Base-by-base conservation (phyloP, 2,113 vertebrate genomes). In the Cynocephalus volans region DNA sequence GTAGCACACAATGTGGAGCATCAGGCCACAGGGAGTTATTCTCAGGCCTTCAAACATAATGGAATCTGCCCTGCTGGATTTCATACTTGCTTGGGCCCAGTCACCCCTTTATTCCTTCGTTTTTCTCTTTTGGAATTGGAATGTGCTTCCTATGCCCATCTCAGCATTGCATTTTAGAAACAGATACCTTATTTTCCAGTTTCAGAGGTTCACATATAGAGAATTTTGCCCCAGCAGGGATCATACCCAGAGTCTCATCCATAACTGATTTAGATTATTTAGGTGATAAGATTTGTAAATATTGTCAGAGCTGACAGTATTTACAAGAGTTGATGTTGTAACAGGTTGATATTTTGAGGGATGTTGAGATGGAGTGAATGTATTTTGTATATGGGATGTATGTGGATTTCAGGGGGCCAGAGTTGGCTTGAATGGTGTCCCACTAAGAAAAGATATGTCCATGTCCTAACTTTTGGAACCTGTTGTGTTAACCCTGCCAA, bases 81-180 rank as follows among this genome's bases (percentile, higher is more conserved):
- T 81, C 2, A 9, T 6, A 50, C 50, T n/a, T 73, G 45, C 48
- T 23, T 65, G 58, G 9, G 3, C 41, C 50, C 56, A 21, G 19
- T 9, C 19, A 65, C 67, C 21, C 75, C 21, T 92, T 67, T 41
- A 58, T 81, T 48, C 26, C 24, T n/a, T 72, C 75, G 5, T 86
- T 41, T 64, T 36, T 65, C 28, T 21, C 9, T 80, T 69, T 79
- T 69, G 62, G 33, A 70, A 58, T 60, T 3, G 17, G 28, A 58
- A 69, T 48, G 7, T 86, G 60, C 56, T 1, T 69, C 31, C 56
- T 77, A 54, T 31, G 10, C 11, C 9, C 70, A 1, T 81, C 26
- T 82, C 48, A 65, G 15, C 36, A 56, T 10, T 56, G 67, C 48
- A 83, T 94, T 89, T 82, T 89, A 48, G 58, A 83, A 94, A 50